Base-by-base conservation (phyloP, 1,140 invertebrate species). In the Lanistes nyassanus region DNA sequence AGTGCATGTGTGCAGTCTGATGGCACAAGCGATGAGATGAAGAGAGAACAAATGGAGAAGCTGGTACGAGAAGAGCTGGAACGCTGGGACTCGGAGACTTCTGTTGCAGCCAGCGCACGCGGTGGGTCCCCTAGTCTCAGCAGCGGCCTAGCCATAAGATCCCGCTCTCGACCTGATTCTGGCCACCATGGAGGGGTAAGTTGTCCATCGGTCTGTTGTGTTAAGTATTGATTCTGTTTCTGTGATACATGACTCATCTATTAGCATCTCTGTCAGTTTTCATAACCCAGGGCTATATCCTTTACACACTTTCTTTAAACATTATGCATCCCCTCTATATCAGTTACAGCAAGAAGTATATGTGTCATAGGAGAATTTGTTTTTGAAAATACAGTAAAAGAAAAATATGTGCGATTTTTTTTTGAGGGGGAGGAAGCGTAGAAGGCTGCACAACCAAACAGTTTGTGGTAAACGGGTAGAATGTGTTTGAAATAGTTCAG, bases 1-100 rank as follows among this genome's bases (percentile, higher is more conserved):
- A 47, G 19, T 47, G 2, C 42, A 13, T 47, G 42, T 16, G 13
- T 60, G 23, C 77, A 88, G 86, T 85, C 84, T 67, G 84, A 87
- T 79, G 87, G 84, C 11, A 85, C 83, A 70, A 85, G 84, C 68
- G 87, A 89, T 77, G 87, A 88, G 81, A 82, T 85, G 77, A 88
- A 88, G 81, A 68, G 87, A 74, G 87, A 89, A 76, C 87, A 88
- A 76, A 88, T 89, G 86, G 88, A 89, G 80, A 83, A 83, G 77
- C 76, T 89, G 73, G 88, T 89, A 19, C 75, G 87, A 74, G 88
- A 89, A 76, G 88, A 89, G 75, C 81, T 89, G 67, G 88, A 89
- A 74, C 66, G 87, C 64, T 89, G 88, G 88, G 88, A 89, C 78
- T 85, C 84, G 29, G 88, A 89, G 72, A 85, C 87, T 3, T 87